Conservation (phyloP, 2,888 invertebrate species). For the Agrotis puta region DNA sequence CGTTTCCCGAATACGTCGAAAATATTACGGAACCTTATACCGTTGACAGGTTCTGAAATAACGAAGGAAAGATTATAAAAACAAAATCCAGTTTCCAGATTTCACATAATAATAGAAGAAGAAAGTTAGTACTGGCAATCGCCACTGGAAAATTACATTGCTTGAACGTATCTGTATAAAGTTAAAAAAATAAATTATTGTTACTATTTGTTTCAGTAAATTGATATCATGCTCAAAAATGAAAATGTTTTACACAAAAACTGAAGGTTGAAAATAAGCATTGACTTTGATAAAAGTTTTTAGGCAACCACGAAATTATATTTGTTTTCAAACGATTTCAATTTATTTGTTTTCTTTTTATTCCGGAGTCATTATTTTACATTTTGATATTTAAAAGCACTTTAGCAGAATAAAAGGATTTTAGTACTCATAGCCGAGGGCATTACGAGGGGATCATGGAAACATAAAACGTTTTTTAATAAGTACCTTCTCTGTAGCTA, state of each 20-base stretch:
- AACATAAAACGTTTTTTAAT: constrained; percentile 22
- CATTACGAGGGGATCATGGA: constrained; percentile 1
- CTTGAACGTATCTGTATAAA: not conserved
- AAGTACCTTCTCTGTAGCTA: too few relatives aligned
- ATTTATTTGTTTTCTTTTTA: constrained; percentile 3
- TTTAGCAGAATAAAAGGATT: constrained; percentile 8
- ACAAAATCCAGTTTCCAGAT: too few relatives aligned
- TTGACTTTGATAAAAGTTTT: not conserved
- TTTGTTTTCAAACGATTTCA: constrained; percentile 4
- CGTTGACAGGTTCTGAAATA: too few relatives aligned
- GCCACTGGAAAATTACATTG: too few relatives aligned
- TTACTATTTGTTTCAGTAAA: not conserved
- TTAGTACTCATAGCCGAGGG: not conserved
- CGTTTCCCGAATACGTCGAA: too few relatives aligned
- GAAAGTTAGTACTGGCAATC: too few relatives aligned
- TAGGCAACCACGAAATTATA: not conserved
- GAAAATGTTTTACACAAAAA: not conserved
- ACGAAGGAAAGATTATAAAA: too few relatives aligned
- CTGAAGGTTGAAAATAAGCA: not conserved
- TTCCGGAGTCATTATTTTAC: not conserved
- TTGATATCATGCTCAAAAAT: not conserved
- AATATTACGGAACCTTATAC: too few relatives aligned
- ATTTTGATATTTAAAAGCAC: constrained; percentile 5
- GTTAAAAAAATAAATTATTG: not conserved
- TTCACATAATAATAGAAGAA: too few relatives aligned